Evolutionary conservation across 2,113 vertebrate species (phyloP).

Genomic region (Calonectris borealis): DNA sequence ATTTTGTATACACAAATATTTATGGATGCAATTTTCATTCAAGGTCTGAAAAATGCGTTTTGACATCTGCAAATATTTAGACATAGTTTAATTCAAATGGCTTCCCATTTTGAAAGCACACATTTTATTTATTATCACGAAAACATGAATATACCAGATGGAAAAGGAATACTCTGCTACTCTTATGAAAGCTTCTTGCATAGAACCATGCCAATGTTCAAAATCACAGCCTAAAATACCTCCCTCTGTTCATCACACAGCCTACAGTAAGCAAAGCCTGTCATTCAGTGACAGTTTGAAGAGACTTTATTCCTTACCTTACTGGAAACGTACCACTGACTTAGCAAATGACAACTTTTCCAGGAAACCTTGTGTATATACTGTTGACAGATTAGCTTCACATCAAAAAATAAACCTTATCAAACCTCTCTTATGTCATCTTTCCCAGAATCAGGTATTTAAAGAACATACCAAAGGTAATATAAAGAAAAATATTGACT

Average conservation of each 20-base stretch:
- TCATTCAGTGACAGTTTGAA: not conserved
- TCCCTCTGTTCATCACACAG: not conserved
- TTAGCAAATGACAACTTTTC: conserved; percentile 8
- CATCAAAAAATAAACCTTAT: not conserved
- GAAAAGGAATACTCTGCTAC: conserved; percentile 23
- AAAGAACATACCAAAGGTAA: not conserved
- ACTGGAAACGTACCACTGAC: not conserved
- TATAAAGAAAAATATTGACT: not conserved
- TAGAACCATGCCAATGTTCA: conserved; percentile 5
- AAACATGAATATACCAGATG: conserved; percentile 39
- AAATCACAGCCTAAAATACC: conserved; percentile 38
- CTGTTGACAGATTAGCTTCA: not conserved
- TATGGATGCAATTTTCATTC: not conserved
- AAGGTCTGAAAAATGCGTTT: not conserved
- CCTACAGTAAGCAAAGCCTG: conserved; percentile 15
- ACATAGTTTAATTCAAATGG: not conserved
- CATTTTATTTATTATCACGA: not conserved
- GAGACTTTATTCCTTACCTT: conserved; percentile 22
- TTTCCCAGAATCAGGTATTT: not conserved
- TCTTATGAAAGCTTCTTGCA: conserved; percentile 33
- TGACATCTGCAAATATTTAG: conserved; percentile 42
- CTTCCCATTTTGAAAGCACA: conserved; percentile 33
- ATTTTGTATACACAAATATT: not conserved
- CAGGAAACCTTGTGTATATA: not conserved
- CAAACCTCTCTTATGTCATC: not conserved